Conservation (phyloP, 2,113 vertebrate species). For the Psittacus erithacus region DNA sequence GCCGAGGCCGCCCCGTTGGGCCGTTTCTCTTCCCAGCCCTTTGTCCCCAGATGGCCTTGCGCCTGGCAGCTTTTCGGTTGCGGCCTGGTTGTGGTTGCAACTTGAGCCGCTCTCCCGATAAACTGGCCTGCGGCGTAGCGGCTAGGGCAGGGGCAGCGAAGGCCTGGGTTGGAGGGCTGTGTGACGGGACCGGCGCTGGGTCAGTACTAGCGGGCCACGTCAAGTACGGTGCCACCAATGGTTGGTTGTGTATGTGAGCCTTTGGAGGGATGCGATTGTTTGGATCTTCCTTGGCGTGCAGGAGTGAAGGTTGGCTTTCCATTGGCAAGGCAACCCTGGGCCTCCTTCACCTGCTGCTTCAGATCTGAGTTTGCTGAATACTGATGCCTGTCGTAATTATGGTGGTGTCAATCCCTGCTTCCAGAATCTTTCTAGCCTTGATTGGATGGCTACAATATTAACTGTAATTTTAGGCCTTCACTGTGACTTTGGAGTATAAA, state of each 20-base stretch:
- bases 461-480: not conserved
- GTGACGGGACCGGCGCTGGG: not conserved
- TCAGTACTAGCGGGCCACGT: not conserved
- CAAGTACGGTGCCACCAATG: not conserved
- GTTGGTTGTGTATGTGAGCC: not conserved
- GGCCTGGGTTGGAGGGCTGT: not conserved
- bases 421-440: not conserved
- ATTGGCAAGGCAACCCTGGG: not conserved
- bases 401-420: not conserved
- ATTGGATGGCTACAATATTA: not conserved
- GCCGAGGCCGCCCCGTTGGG: not conserved
- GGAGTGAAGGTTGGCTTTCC: not conserved
- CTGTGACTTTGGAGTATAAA: not conserved
- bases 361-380: not conserved
- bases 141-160: not conserved
- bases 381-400: not conserved
- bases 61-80: not conserved
- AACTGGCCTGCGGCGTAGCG: not conserved
- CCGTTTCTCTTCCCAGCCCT: not conserved
- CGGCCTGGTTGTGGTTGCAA: too few species aligned
- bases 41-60: not conserved
- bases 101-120: too few species aligned
- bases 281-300: not conserved
- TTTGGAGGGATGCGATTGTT: not conserved
- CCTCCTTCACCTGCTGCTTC: constrained; percentile 25